Percentiles rank a stretch among this genome's conserved stretches.
Conservation (phyloP, 1,140 invertebrate genomes). For the Drosophila burlai region DNA sequence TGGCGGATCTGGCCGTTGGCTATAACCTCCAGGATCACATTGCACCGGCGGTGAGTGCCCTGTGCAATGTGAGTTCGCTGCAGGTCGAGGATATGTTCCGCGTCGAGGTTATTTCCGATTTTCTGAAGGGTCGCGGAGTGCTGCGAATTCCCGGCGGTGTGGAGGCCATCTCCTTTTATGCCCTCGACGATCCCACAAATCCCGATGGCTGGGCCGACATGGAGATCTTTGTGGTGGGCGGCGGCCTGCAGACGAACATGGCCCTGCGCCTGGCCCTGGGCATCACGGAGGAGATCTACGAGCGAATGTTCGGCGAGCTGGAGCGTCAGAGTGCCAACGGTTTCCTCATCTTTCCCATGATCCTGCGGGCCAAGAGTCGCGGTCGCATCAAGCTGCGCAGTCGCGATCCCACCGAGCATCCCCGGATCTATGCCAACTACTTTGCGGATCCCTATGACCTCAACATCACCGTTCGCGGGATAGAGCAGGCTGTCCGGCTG, state of each 20-base stretch:
- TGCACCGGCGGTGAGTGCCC: slow-evolving; percentile 89
- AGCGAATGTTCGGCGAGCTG: slow-evolving; percentile 85
- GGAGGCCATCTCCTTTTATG: slow-evolving; percentile 91
- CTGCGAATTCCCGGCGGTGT: slow-evolving; percentile 91
- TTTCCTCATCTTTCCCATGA: slow-evolving; percentile 89
- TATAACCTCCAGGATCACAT: slow-evolving; percentile 93
- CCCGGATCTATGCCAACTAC: slow-evolving; percentile 93
- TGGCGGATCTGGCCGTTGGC: slow-evolving; percentile 91
- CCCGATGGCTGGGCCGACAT: slow-evolving; percentile 90
- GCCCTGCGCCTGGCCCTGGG: slow-evolving; percentile 86
- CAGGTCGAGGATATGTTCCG: slow-evolving; percentile 45
- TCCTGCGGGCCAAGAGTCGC: slow-evolving; percentile 90
- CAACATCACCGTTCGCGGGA: slow-evolving; percentile 88
- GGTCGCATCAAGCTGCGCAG: slow-evolving; percentile 89
- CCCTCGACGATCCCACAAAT: slow-evolving; percentile 87
- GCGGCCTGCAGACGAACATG: slow-evolving; percentile 86
- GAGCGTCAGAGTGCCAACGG: slow-evolving; percentile 87
- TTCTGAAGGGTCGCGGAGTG: slow-evolving; percentile 87
- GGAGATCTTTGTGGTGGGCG: slow-evolving; percentile 89
- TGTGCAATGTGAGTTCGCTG: slow-evolving; percentile 86
- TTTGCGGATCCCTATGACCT: slow-evolving; percentile 88
- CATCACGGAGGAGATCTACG: slow-evolving; percentile 86
- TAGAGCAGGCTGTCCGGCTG: slow-evolving; percentile 87
- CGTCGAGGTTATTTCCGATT: slow-evolving; percentile 46
- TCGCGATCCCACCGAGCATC: slow-evolving; percentile 90